phyloP scores from a whole-genome alignment of 2,113 vertebrate genomes.

The Podarcis cretensis region DNA sequence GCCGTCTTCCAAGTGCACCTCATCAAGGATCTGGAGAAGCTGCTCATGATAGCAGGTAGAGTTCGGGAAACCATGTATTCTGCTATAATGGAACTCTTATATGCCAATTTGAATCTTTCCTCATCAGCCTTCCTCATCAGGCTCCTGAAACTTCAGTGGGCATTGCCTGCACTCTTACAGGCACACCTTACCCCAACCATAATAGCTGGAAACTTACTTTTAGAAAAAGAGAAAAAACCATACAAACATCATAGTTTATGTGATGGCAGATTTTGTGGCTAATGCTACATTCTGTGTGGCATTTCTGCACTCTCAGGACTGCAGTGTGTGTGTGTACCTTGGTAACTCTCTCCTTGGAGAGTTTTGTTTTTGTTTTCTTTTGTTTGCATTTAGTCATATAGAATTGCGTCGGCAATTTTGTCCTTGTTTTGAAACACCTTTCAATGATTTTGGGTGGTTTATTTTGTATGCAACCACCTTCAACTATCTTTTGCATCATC shows the following conservation, averaged over 20 bases:
- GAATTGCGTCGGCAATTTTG: neutral
- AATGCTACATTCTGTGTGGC: neutral
- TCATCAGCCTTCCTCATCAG: too few species aligned
- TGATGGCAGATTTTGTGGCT: neutral
- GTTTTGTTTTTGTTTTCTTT: neutral
- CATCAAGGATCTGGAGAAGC: constrained; percentile 97
- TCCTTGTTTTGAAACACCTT: neutral
- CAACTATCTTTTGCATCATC: neutral
- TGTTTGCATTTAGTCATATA: neutral
- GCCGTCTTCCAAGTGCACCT: constrained; percentile 98
- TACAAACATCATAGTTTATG: too few species aligned
- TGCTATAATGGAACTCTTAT: neutral
- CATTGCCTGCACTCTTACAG: neutral
- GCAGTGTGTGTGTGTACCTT: too few species aligned
- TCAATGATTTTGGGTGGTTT: too few species aligned
- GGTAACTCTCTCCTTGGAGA: too few species aligned
- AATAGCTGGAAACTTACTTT: neutral
- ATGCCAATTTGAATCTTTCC: neutral
- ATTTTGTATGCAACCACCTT: neutral
- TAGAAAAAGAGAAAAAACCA: neutral
- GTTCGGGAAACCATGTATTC: neutral
- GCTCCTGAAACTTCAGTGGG: neutral
- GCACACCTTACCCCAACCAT: too few species aligned
- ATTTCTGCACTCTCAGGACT: neutral
- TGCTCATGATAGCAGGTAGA: constrained; percentile 96